Base-by-base conservation (phyloP, 2,113 vertebrate species). In the Globicephala melas region DNA sequence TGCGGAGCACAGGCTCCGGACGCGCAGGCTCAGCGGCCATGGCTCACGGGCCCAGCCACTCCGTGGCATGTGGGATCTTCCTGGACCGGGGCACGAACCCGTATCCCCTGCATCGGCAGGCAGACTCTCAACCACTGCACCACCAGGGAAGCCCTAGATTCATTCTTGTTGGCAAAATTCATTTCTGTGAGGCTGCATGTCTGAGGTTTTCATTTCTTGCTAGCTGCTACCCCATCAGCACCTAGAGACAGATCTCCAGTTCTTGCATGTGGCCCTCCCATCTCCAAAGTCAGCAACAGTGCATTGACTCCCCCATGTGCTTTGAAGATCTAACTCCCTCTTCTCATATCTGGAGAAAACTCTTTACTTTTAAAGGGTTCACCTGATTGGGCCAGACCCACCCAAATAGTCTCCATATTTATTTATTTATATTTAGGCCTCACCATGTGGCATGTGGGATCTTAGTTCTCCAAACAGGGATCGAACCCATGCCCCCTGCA, bases 231-330 rank as follows among this genome's bases (percentile, higher is more conserved):
- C 12, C 4, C n/a, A 33, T 58, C 2, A 58, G 44, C 14, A 38
- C 2, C n/a, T 26, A 50, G 20, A 88, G 25, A 65, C 6, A 17
- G 2, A 20, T 14, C 8, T 0, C 50, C 8, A 38, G 23, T 47
- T 17, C 25, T 23, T 55, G 20, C 6, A 15, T 23, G 11, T 12
- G 25, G 6, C 26, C 33, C 4, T 21, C 7, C 12, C n/a, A 70
- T 26, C 8, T 50, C 28, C 67, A 68, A 23, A 47, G 18, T 80
- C 58, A 76, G 0, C 28, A 81, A 6, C 47, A 3, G 8, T 25
- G 8, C 15, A 1, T 13, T 26, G 21, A 62, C 5, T 21, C 0
- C 17, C 26, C 12, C 44, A 6, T 8, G 11, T n/a, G 8, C 23
- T 70, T 80, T 65, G 8, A 53, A 28, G 33, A 18, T 55, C 0